Conservation (phyloP, 1,140 invertebrate species). For the Holcopasites calliopsidis region DNA sequence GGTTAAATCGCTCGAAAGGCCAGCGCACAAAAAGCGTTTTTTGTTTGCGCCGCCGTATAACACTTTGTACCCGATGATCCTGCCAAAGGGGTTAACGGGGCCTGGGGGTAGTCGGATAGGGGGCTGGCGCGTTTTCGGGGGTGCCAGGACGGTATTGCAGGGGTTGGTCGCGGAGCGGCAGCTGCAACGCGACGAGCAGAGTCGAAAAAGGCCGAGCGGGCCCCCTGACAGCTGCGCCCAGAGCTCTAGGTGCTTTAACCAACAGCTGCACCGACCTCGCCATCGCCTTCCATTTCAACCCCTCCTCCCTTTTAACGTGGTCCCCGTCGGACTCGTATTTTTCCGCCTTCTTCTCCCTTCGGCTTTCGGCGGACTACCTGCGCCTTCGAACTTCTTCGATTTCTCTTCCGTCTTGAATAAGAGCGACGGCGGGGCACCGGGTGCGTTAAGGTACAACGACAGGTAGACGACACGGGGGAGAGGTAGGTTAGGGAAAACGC, state of each 20-base stretch:
- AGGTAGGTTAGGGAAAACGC: neutral
- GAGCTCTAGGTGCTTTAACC: conserved; percentile 71
- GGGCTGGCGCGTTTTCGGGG: conserved; percentile 58
- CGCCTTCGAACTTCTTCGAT: neutral
- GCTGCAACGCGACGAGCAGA: conserved; percentile 65
- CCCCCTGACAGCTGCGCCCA: conserved; percentile 68
- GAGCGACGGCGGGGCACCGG: too few relatives aligned
- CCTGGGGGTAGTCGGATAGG: conserved; percentile 26
- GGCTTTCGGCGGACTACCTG: conserved; percentile 15
- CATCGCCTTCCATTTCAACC: conserved; percentile 59
- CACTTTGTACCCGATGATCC: conserved; percentile 6
- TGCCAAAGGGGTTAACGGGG: conserved; percentile 6
- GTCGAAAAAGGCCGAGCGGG: conserved; percentile 50
- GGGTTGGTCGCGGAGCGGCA: conserved; percentile 72
- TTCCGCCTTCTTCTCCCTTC: neutral
- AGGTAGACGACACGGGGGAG: conserved; percentile 10
- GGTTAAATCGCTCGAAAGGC: too few relatives aligned
- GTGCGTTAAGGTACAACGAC: neutral
- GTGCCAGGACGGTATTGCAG: conserved; percentile 60
- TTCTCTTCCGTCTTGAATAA: neutral
- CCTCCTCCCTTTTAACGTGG: conserved; percentile 3
- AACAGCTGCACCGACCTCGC: conserved; percentile 71
- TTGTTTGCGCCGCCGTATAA: too few relatives aligned
- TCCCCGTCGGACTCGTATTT: conserved; percentile 4
- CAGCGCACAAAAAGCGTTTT: neutral